Evolutionary conservation across 2,888 invertebrate genomes (phyloP).

Genomic region (Rhyacophila evoluta): DNA sequence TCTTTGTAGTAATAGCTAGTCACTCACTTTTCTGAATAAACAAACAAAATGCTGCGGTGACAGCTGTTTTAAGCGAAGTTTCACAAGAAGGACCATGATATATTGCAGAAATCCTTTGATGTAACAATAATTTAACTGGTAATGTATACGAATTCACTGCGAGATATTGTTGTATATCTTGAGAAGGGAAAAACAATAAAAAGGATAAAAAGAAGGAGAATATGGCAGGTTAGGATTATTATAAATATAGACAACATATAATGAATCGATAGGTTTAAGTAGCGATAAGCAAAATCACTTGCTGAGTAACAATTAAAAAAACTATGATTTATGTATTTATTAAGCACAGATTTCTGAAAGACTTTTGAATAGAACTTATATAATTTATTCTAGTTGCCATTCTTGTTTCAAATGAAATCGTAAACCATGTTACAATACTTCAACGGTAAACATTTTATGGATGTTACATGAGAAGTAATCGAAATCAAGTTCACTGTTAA

Average conservation of each 20-base stretch:
- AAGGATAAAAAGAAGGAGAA: slow-evolving; percentile 39
- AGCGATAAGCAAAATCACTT: too few relatives aligned
- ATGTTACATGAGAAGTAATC: neutral
- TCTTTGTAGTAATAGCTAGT: too few relatives aligned
- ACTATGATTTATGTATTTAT: neutral
- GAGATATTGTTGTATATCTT: slow-evolving; percentile 45
- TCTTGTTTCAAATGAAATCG: neutral
- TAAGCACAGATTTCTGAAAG: neutral
- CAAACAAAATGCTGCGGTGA: slow-evolving; percentile 71
- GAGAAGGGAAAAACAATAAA: slow-evolving; percentile 50
- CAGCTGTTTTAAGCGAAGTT: slow-evolving; percentile 70
- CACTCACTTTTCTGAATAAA: slow-evolving; percentile 72
- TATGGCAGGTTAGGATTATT: neutral
- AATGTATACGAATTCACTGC: neutral
- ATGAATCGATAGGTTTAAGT: slow-evolving; percentile 55
- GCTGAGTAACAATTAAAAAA: too few relatives aligned
- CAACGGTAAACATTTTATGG: neutral
- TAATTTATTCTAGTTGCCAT: neutral
- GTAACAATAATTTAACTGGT: neutral
- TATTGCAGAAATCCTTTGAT: neutral
- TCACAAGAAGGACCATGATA: slow-evolving; percentile 61
- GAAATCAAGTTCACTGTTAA: slow-evolving; percentile 22
- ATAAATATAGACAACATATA: slow-evolving; percentile 35
- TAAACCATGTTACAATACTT: neutral
- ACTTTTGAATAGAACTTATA: neutral